Percentiles rank a stretch among this genome's conserved stretches.
Conservation (phyloP, 2,797 vertebrate genomes). For the Gallinago solitaria region DNA sequence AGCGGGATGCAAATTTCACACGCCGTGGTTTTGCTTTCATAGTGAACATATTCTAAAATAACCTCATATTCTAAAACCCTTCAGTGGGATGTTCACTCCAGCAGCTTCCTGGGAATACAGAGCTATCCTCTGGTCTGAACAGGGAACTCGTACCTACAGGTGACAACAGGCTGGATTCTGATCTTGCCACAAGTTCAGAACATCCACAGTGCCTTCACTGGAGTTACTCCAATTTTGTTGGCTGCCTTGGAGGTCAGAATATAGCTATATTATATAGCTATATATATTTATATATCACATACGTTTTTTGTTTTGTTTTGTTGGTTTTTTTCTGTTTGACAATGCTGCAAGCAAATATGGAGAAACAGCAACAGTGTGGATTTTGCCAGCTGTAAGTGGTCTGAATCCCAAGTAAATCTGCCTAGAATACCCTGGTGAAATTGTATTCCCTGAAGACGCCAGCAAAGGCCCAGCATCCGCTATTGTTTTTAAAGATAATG, state of each 20-base stretch:
- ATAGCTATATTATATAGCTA: not conserved
- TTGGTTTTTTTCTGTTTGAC: not conserved
- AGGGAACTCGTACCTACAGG: not conserved
- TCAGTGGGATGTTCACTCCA: not conserved
- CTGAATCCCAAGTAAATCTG: slow-evolving; percentile 59
- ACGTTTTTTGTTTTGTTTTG: too few relatives aligned
- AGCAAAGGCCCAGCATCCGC: not conserved
- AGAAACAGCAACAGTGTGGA: not conserved
- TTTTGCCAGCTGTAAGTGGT: not conserved
- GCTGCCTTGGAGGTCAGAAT: not conserved
- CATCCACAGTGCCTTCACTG: not conserved
- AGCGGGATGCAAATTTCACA: not conserved
- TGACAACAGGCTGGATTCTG: not conserved
- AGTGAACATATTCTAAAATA: not conserved
- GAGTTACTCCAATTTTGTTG: not conserved
- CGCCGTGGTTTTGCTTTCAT: not conserved
- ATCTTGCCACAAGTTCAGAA: not conserved
- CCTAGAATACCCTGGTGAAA: not conserved
- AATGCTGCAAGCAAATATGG: not conserved
- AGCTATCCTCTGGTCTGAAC: not conserved
- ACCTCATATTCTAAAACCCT: not conserved
- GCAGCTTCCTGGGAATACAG: not conserved
- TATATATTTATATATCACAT: not conserved
- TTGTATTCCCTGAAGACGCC: slow-evolving; percentile 26
- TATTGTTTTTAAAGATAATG: slow-evolving; percentile 76